A percentile compares a stretch with the other conserved stretches of the same genome.
phyloP scores from a whole-genome alignment of 2,797 vertebrate genomes.

The Enteromius thamalakanensis region DNA sequence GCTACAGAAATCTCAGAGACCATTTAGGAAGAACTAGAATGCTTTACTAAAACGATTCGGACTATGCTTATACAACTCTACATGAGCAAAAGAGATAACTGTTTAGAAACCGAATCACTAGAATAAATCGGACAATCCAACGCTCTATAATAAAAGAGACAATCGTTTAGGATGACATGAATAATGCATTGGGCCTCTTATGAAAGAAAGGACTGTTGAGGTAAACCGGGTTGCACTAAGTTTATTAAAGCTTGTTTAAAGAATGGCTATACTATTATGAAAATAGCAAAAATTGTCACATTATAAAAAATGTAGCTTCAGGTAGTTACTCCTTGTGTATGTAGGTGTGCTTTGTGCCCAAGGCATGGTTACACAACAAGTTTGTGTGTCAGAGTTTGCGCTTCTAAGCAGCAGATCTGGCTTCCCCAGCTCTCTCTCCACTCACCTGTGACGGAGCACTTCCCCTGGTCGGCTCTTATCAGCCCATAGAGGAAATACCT shows the following conservation, averaged over 20 bases:
- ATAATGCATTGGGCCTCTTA: not conserved
- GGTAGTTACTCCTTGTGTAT: not conserved
- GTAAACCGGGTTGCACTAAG: not conserved
- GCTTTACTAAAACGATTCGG: not conserved
- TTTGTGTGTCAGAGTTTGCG: conserved; percentile 45
- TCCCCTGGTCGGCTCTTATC: conserved; percentile 94
- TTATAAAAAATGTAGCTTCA: not conserved
- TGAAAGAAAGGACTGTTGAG: not conserved
- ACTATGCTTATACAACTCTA: not conserved
- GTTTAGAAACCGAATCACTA: not conserved
- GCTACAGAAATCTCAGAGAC: not conserved
- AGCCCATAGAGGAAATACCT: conserved; percentile 95
- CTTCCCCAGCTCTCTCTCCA: conserved; percentile 61
- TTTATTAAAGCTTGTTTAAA: not conserved
- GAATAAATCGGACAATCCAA: not conserved
- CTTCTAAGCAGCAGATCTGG: conserved; percentile 50
- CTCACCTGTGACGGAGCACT: conserved; percentile 97
- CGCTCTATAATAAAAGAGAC: not conserved
- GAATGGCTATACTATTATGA: not conserved
- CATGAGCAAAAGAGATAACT: not conserved
- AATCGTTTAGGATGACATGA: not conserved
- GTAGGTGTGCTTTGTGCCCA: conserved; percentile 9
- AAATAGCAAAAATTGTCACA: not conserved
- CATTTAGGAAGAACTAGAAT: not conserved
- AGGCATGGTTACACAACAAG: conserved; percentile 28